A percentile compares a stretch with the other conserved stretches of the same genome.
Conservation (phyloP, 23 tunicate genomes). For the Diplosoma virens region DNA sequence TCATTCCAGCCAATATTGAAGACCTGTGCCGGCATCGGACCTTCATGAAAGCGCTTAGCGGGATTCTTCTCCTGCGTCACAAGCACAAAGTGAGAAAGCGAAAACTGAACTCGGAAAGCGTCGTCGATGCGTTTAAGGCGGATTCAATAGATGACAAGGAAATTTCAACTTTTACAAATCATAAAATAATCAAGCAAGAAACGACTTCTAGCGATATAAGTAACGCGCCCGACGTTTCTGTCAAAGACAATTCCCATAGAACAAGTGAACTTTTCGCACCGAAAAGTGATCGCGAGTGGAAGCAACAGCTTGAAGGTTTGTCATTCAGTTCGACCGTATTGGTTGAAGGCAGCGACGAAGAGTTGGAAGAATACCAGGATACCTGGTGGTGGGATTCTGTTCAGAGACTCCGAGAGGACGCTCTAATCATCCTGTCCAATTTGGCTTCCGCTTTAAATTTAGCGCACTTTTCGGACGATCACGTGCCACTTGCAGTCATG, state of each 20-base stretch:
- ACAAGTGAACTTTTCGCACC: conserved; percentile 50
- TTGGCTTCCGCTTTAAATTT: conserved; percentile 50
- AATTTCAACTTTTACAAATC: neutral
- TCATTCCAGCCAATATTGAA: conserved; percentile 39
- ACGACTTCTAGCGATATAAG: neutral
- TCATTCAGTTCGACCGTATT: conserved; percentile 40
- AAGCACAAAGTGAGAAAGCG: conserved; percentile 55
- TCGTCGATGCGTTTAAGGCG: neutral
- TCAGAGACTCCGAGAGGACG: conserved; percentile 65
- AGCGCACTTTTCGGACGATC: conserved; percentile 57
- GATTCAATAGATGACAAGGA: no score
- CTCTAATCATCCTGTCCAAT: conserved; percentile 67
- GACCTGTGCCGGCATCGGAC: conserved; percentile 49
- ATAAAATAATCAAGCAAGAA: neutral
- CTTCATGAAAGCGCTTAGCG: conserved; percentile 54
- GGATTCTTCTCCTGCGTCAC: conserved; percentile 70
- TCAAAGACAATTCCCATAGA: neutral
- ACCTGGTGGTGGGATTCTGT: conserved; percentile 95
- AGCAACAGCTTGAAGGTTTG: neutral
- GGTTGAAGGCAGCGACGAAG: conserved; percentile 16
- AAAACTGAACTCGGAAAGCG: neutral
- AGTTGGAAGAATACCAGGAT: conserved; percentile 35
- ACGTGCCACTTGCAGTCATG: conserved; percentile 41
- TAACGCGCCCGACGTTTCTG: neutral
- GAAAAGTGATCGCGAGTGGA: neutral